Evolutionary conservation across 2,888 invertebrate species (phyloP), one percentile per base, ranked within the genome.

Genomic region (Apantesis nais): DNA sequence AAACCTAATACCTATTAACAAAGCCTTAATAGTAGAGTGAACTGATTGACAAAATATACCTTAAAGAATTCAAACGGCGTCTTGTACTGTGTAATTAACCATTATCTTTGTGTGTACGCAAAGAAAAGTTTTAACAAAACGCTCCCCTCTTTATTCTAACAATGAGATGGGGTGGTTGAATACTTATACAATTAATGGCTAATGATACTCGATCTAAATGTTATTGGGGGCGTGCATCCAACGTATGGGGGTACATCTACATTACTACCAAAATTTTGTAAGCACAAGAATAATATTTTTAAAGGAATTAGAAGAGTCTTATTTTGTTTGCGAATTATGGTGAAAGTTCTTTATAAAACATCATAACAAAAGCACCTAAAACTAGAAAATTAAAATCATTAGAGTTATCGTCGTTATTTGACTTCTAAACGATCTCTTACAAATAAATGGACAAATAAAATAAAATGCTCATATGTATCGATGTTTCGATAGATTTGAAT

Each of bases 131-230:
- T 58, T 60, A 58, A 58, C 39, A 58, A 68, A 48, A n/a, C 31
- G 68, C 63, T n/a, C 58, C 63, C 41, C 63, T 63, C 29, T 29
- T 11, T 31, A 55, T 41, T 55, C 31, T 29, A 63, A 63, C 63
- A 41, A 63, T 58, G 41, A 34, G 31, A 41, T 58, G 62, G 68
- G 63, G 68, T 31, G 41, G 63, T 25, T n/a, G 31, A 68, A 58
- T 64, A 63, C 29, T 64, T 44, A 44, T 39, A 58, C 58, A 64
- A 68, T 68, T 68, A 64, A 58, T 68, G n/a, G 63, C 55, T 55
- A 63, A 63, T 68, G 55, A 39, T 52, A 63, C 68, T 68, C 55
- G 68, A 68, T 68, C n/a, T 25, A 58, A 58, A 37, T 58, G 41
- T 68, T 68, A 64, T 63, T 64, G 58, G 41, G 68, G 58, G 31